A percentile compares a stretch with the other conserved stretches of the same genome.
Conservation (phyloP, 2,888 invertebrate genomes). For the Eupithecia pulchellata region DNA sequence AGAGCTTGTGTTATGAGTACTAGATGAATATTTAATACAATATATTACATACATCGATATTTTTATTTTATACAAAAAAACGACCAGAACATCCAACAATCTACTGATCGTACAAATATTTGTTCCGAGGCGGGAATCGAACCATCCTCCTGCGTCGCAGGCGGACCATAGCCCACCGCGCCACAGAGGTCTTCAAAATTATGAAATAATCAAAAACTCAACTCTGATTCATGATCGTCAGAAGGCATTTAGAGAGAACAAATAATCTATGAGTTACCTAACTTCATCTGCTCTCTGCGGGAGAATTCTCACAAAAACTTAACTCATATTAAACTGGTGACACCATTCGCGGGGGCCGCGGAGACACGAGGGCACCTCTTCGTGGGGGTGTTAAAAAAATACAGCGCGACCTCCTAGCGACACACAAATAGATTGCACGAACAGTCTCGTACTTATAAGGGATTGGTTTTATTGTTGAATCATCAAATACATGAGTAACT, state of each 20-base stretch:
- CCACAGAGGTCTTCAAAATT: too few relatives aligned
- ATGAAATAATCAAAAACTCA: background rate
- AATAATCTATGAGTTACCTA: constrained; percentile 5
- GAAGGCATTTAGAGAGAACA: constrained; percentile 26
- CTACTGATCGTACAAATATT: too few relatives aligned
- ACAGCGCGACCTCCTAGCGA: constrained; percentile 24
- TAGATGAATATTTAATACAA: too few relatives aligned
- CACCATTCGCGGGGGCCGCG: constrained; percentile 46
- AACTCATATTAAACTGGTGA: constrained; percentile 34
- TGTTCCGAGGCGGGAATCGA: too few relatives aligned
- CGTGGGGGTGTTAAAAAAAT: constrained; percentile 52
- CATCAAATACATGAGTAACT: background rate
- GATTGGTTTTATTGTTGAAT: background rate
- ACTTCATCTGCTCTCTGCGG: constrained; percentile 40
- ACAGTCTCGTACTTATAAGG: background rate
- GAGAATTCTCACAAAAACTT: constrained; percentile 43
- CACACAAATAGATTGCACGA: constrained; percentile 23
- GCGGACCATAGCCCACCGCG: too few relatives aligned
- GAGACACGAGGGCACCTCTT: constrained; percentile 48
- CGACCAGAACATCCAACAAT: too few relatives aligned
- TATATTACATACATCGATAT: too few relatives aligned
- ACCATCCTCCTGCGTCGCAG: too few relatives aligned
- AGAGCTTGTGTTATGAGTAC: too few relatives aligned
- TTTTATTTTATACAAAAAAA: too few relatives aligned
- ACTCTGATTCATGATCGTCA: constrained; percentile 22